Conservation (phyloP, 2,797 vertebrate genomes). For the Cossypha polioptera region DNA sequence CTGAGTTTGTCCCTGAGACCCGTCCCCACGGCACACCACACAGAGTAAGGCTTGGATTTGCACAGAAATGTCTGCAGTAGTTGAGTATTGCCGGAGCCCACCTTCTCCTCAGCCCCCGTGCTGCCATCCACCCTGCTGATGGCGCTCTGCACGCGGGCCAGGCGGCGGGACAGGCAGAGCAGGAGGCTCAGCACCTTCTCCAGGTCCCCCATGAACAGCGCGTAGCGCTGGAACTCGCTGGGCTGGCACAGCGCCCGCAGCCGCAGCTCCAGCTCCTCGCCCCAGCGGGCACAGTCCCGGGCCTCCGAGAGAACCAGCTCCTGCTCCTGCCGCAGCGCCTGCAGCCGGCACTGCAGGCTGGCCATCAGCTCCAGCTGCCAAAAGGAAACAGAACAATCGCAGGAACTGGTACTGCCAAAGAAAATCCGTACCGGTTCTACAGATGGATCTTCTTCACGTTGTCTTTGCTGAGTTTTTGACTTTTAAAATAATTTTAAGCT, state of each 20-base stretch:
- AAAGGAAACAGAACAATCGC: not conserved
- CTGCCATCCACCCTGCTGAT: conserved; percentile 80
- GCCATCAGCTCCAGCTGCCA: conserved; percentile 80
- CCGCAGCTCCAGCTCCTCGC: conserved; percentile 72
- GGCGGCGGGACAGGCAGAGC: conserved; percentile 89
- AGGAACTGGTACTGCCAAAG: not conserved
- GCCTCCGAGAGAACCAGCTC: conserved; percentile 70
- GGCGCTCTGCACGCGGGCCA: conserved; percentile 88
- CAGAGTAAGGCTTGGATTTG: no score
- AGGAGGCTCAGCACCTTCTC: conserved; percentile 94
- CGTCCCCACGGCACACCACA: no score
- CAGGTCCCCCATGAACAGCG: conserved; percentile 89
- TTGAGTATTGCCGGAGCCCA: conserved; percentile 3
- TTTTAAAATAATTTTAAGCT: not conserved
- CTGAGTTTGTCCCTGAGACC: no score
- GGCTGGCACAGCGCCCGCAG: conserved; percentile 78
- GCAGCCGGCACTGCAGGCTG: conserved; percentile 75
- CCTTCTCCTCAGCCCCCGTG: conserved; percentile 88
- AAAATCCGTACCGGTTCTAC: not conserved
- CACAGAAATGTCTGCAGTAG: no score
- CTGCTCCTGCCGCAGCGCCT: conserved; percentile 68
- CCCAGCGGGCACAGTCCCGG: conserved; percentile 62
- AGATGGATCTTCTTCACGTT: fast-evolving
- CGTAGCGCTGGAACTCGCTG: conserved; percentile 86
- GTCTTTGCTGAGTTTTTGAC: not conserved